These are phyloP conservation scores for Nebria ingens DNA, from an alignment of 1,140 invertebrate genomes.

Conservation along the genomic window DNA sequence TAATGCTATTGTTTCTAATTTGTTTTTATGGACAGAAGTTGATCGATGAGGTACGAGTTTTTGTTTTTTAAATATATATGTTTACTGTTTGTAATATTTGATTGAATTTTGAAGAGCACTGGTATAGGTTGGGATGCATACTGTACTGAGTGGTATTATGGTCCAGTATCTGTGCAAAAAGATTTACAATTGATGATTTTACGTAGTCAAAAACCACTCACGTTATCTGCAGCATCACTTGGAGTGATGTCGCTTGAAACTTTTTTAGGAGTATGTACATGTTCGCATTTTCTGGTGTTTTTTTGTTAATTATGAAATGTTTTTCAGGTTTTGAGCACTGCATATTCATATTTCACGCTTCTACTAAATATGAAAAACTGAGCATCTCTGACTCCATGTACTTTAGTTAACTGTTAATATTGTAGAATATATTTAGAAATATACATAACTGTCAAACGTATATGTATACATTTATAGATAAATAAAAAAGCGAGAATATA, in stretches of 20 bases:
- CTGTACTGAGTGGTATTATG: slow-evolving; percentile 20
- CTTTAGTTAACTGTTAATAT: too few relatives aligned
- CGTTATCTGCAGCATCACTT: slow-evolving; percentile 21
- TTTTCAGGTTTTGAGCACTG: slow-evolving; percentile 26
- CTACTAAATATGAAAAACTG: slow-evolving; percentile 22
- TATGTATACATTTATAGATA: background rate
- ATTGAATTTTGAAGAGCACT: slow-evolving; percentile 21
- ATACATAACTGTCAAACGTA: background rate
- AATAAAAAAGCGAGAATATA: background rate
- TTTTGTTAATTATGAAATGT: slow-evolving; percentile 9
- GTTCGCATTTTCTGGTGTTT: background rate
- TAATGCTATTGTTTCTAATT: slow-evolving; percentile 22
- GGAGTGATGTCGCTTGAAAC: slow-evolving; percentile 22
- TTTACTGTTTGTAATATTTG: slow-evolving; percentile 6
- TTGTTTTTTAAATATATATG: background rate
- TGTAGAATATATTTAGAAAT: background rate
- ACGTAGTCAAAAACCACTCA: slow-evolving; percentile 24
- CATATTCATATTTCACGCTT: slow-evolving; percentile 26
- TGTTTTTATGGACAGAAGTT: slow-evolving; percentile 24
- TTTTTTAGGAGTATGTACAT: slow-evolving; percentile 22
- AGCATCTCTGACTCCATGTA: too few relatives aligned
- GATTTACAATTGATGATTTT: slow-evolving; percentile 21
- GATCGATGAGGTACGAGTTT: slow-evolving; percentile 21
- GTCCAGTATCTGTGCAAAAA: slow-evolving; percentile 16
- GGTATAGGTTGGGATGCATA: slow-evolving; percentile 21